phyloP scores from a whole-genome alignment of 2,888 invertebrate genomes.

The Caenorhabditis panamensis region DNA sequence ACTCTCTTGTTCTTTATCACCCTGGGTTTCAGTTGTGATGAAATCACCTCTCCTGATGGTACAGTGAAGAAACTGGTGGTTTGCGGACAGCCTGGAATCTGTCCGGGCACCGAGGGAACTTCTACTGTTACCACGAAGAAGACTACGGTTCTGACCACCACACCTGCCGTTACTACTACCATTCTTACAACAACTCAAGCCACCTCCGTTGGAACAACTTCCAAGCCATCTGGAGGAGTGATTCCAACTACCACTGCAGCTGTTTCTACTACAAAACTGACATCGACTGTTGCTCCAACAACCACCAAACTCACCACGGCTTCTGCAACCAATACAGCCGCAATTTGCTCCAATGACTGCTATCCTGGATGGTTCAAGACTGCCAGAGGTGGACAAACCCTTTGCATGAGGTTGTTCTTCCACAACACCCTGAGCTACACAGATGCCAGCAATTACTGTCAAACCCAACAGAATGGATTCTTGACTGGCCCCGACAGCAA shows the following conservation, averaged over 20 bases:
- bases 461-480: slow-evolving; percentile 15
- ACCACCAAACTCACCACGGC: too few relatives aligned
- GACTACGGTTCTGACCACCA: neutral
- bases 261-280: too few relatives aligned
- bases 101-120: slow-evolving; percentile 8
- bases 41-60: slow-evolving; percentile 16
- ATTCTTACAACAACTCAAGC: neutral
- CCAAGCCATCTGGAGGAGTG: neutral
- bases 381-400: slow-evolving; percentile 13
- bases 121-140: neutral
- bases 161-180: neutral
- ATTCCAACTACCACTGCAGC: too few relatives aligned
- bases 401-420: slow-evolving; percentile 13
- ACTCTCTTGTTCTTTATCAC: neutral
- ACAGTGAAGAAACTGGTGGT: slow-evolving; percentile 36
- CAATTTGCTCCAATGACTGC: neutral
- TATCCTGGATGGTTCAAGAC: slow-evolving; percentile 24
- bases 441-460: slow-evolving; percentile 18
- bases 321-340: neutral
- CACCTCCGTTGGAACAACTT: too few relatives aligned
- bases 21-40: slow-evolving; percentile 29
- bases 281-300: too few relatives aligned
- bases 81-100: slow-evolving; percentile 44
- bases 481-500: slow-evolving; percentile 22
- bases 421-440: neutral